Evolutionary conservation across 1,140 invertebrate species (phyloP).

Genomic region (Geopemphigus sp.): DNA sequence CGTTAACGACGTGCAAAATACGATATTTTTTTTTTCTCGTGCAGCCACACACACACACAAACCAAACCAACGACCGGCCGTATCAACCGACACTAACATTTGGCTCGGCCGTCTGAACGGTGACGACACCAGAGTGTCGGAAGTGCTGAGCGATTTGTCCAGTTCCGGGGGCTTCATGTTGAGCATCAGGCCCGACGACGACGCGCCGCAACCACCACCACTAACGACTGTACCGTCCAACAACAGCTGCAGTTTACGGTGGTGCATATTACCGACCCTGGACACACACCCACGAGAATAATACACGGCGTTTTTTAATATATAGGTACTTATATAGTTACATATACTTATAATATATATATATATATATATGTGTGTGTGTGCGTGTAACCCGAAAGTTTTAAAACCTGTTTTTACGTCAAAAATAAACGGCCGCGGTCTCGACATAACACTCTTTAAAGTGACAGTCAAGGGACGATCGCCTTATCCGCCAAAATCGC

Average conservation of each 20-base stretch:
- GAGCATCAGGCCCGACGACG: neutral
- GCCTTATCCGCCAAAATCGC: no score
- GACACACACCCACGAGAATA: conserved; percentile 6
- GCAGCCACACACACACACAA: neutral
- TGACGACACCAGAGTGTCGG: conserved; percentile 28
- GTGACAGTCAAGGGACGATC: no score
- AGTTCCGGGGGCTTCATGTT: conserved; percentile 42
- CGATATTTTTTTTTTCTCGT: neutral
- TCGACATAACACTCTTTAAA: no score
- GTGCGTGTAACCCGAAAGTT: no score
- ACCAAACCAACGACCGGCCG: neutral
- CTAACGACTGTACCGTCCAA: neutral
- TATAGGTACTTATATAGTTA: no score
- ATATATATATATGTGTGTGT: no score
- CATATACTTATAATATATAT: no score
- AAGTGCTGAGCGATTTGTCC: conserved; percentile 46
- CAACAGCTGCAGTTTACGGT: conserved; percentile 20
- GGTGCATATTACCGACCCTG: conserved; percentile 38
- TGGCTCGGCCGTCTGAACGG: conserved; percentile 38
- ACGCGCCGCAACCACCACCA: neutral
- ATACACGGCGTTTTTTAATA: neutral
- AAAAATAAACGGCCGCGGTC: no score
- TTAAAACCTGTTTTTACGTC: no score
- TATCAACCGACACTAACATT: conserved; percentile 20
- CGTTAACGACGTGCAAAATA: neutral